Conservation (phyloP, 2,113 vertebrate genomes). For the Herpetotheres cachinnans region DNA sequence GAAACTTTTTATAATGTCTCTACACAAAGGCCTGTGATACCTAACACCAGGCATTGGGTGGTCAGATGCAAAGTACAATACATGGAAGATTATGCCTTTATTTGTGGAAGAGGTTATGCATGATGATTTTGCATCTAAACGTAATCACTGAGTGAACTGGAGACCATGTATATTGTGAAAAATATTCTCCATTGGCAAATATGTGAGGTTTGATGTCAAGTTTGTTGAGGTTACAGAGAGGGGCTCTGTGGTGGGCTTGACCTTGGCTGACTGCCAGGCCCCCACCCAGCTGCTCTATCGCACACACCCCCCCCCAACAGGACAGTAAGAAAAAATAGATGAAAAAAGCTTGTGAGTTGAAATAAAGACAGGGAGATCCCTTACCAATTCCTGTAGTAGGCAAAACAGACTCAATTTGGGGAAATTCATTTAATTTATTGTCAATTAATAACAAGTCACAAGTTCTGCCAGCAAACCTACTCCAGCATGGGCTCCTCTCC, state of each 20-base stretch:
- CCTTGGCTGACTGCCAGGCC: neutral
- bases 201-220: neutral
- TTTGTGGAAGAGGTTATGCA: neutral
- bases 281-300: neutral
- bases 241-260: neutral
- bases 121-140: neutral
- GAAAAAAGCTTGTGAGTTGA: fast-evolving
- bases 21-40: neutral
- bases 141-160: neutral
- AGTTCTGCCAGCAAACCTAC: neutral
- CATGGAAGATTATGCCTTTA: neutral
- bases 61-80: neutral
- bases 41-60: neutral
- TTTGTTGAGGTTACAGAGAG: neutral
- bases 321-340: neutral
- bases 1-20: neutral
- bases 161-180: neutral
- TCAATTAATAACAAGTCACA: neutral
- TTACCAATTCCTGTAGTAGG: neutral
- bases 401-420: neutral
- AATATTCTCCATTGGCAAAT: neutral
- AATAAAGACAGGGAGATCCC: neutral
- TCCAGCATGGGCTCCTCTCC: neutral
- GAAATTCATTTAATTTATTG: neutral
- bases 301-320: neutral